phyloP scores from a whole-genome alignment of 2,888 invertebrate species.

The Furcula furcula region DNA sequence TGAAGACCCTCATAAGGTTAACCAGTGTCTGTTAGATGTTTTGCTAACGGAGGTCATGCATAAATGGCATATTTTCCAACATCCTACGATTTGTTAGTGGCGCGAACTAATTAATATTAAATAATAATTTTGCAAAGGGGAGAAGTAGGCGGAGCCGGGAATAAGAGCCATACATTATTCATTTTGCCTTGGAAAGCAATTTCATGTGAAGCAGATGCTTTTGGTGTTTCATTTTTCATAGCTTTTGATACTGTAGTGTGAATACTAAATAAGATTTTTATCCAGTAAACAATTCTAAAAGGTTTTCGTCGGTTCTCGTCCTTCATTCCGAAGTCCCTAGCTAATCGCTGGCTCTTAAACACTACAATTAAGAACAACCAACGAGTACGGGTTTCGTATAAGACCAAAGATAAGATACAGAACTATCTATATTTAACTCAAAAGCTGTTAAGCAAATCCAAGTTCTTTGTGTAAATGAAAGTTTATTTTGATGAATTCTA shows the following conservation, averaged over 20 bases:
- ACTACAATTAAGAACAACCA: too few species aligned
- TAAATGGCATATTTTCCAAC: slow-evolving; percentile 30
- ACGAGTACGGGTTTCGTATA: too few species aligned
- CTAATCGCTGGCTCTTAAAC: too few species aligned
- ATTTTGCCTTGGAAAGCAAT: slow-evolving; percentile 28
- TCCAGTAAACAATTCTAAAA: too few species aligned
- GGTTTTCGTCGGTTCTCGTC: too few species aligned
- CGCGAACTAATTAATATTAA: slow-evolving; percentile 58
- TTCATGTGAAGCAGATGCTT: slow-evolving; percentile 36
- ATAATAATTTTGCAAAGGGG: slow-evolving; percentile 50
- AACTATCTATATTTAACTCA: too few species aligned
- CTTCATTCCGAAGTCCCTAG: too few species aligned
- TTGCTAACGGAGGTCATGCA: slow-evolving; percentile 15
- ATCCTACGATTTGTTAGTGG: slow-evolving; percentile 24
- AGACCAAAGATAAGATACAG: too few species aligned
- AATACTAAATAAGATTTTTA: background rate
- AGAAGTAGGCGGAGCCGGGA: slow-evolving; percentile 23
- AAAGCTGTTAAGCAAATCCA: too few species aligned
- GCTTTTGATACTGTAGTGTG: background rate
- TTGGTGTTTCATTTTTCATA: slow-evolving; percentile 4
- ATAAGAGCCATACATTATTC: slow-evolving; percentile 38
- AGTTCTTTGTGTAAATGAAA: too few species aligned
- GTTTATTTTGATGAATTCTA: too few species aligned
- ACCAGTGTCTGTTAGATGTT: slow-evolving; percentile 1
- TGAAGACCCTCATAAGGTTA: slow-evolving; percentile 16